phyloP scores from a whole-genome alignment of 2,888 invertebrate species.

The Peribatodes rhomboidaria region DNA sequence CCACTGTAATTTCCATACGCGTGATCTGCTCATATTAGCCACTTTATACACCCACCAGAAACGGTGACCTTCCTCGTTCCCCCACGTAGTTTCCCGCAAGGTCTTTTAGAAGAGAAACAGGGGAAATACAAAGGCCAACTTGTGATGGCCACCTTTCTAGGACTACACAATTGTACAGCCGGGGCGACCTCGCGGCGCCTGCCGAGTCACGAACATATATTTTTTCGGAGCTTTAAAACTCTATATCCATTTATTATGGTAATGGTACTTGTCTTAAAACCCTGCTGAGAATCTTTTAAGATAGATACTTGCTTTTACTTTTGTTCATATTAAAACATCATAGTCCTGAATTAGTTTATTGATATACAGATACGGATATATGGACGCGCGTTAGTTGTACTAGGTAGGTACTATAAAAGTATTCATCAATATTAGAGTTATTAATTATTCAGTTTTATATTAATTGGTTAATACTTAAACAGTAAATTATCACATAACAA shows the following conservation, averaged over 20 bases:
- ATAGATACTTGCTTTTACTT: background rate
- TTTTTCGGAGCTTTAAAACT: slow-evolving; percentile 76
- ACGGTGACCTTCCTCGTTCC: slow-evolving; percentile 52
- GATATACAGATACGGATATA: too few relatives aligned
- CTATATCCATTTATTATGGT: slow-evolving; percentile 58
- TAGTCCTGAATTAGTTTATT: too few relatives aligned
- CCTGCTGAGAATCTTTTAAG: slow-evolving; percentile 50
- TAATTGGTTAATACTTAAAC: too few relatives aligned
- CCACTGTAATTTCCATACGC: slow-evolving; percentile 85
- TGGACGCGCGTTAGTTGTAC: too few relatives aligned
- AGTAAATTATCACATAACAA: too few relatives aligned
- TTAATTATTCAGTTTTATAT: too few relatives aligned
- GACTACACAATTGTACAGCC: slow-evolving; percentile 75
- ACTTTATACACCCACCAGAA: slow-evolving; percentile 74
- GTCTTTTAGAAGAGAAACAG: slow-evolving; percentile 52
- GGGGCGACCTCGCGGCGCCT: slow-evolving; percentile 83
- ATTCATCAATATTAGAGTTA: too few relatives aligned
- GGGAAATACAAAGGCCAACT: slow-evolving; percentile 62
- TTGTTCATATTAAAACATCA: too few relatives aligned
- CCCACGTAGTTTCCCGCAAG: slow-evolving; percentile 38
- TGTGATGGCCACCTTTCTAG: slow-evolving; percentile 70
- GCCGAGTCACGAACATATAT: slow-evolving; percentile 84
- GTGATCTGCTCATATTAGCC: slow-evolving; percentile 83
- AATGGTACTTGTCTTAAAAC: slow-evolving; percentile 51
- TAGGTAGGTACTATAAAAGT: too few relatives aligned